A percentile compares a stretch with the other conserved stretches of the same genome.
Conservation (phyloP, 2,888 invertebrate species). For the Cerastoderma edule region DNA sequence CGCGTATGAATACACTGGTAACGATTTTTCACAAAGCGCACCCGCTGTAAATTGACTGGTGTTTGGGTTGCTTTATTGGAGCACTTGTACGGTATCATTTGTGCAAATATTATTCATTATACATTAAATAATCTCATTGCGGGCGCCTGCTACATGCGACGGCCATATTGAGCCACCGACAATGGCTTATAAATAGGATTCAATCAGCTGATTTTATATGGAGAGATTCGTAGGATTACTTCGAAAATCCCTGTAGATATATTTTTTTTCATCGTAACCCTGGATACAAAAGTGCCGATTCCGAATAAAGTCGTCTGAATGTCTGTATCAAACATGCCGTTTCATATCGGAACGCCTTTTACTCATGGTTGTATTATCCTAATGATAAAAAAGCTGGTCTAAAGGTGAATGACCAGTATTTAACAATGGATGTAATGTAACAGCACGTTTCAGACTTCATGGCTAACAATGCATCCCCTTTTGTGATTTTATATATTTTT, state of each 20-base stretch:
- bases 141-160: slow-evolving; percentile 20
- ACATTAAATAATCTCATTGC: slow-evolving; percentile 21
- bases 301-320: too few relatives aligned
- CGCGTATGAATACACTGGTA: slow-evolving; percentile 24
- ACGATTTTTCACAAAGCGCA: slow-evolving; percentile 15
- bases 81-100: slow-evolving; percentile 21
- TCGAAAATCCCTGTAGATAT: slow-evolving; percentile 6
- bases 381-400: too few relatives aligned
- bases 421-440: too few relatives aligned
- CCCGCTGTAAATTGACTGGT: slow-evolving; percentile 23
- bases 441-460: too few relatives aligned
- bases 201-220: slow-evolving; percentile 24
- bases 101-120: slow-evolving; percentile 26
- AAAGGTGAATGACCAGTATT: too few relatives aligned
- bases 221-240: slow-evolving; percentile 15
- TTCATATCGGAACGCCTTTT: too few relatives aligned
- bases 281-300: too few relatives aligned
- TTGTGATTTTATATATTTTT: too few relatives aligned
- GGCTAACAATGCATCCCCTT: too few relatives aligned
- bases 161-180: slow-evolving; percentile 14
- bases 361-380: too few relatives aligned
- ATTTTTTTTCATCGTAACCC: too few relatives aligned
- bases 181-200: slow-evolving; percentile 25
- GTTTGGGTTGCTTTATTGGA: slow-evolving; percentile 21
- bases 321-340: too few relatives aligned